Percentiles rank a stretch among this genome's conserved stretches.
Evolutionary conservation across 2,888 invertebrate genomes (phyloP).

Genomic region (Halocaridina rubra): DNA sequence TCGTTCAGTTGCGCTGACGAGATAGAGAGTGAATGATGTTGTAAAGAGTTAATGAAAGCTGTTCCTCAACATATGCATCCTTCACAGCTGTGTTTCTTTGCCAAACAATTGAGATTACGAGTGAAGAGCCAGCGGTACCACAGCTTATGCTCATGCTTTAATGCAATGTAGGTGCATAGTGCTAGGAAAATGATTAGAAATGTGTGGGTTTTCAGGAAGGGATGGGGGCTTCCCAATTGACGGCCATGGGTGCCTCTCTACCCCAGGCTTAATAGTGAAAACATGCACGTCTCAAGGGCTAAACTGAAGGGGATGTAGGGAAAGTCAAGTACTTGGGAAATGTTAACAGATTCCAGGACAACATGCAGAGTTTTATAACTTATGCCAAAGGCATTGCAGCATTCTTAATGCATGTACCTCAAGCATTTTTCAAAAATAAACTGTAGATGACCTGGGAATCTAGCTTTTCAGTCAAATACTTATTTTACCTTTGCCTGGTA

Average conservation of each 20-base stretch:
- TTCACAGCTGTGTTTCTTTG: no score
- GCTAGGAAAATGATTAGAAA: not conserved
- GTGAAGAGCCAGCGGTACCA: not conserved
- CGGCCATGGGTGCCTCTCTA: conserved; percentile 30
- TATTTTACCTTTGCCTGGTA: not conserved
- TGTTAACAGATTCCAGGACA: conserved; percentile 48
- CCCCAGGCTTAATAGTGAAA: conserved; percentile 26
- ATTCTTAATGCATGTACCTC: no score
- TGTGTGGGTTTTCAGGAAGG: not conserved
- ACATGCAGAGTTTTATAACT: no score
- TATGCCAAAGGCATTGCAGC: not conserved
- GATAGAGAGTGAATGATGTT: no score
- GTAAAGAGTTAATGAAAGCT: no score
- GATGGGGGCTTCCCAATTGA: conserved; percentile 48
- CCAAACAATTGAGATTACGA: no score
- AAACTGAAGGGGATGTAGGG: conserved; percentile 22
- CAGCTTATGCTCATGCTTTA: no score
- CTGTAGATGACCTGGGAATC: conserved; percentile 30
- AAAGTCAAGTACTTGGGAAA: conserved; percentile 33
- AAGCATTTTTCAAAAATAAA: no score
- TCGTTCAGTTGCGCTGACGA: no score
- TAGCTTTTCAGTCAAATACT: conserved; percentile 27
- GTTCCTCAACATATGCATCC: no score
- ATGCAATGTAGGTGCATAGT: not conserved
- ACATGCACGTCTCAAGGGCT: conserved; percentile 43